These are phyloP conservation scores for Eilema sororculum DNA, from an alignment of 2,888 invertebrate species.

Conservation along the genomic window DNA sequence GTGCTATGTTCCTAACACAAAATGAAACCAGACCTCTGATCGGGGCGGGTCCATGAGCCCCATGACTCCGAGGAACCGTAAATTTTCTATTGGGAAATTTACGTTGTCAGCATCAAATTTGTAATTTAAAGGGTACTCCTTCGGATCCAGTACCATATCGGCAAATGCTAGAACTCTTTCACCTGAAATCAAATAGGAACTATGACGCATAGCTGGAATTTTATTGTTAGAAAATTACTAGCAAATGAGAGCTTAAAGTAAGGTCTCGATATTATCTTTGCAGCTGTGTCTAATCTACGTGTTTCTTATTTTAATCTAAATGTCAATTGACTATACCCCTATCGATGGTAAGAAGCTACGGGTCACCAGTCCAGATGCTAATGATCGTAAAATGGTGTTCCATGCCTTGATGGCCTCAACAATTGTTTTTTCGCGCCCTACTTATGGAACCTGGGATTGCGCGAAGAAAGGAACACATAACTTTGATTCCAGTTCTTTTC, in stretches of 20 bases:
- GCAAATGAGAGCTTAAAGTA: too few species aligned
- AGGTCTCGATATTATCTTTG: too few species aligned
- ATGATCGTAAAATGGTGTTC: too few species aligned
- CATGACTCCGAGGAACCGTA: constrained; percentile 97
- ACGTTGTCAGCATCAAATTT: constrained; percentile 95
- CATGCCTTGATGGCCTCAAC: too few species aligned
- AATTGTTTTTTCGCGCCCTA: too few species aligned
- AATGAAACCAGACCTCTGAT: constrained; percentile 63
- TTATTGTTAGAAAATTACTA: background rate
- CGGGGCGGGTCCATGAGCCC: constrained; percentile 98
- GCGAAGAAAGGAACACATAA: background rate
- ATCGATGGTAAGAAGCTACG: too few species aligned
- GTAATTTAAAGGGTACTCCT: constrained; percentile 94
- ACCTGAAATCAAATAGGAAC: constrained; percentile 77
- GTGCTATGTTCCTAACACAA: background rate
- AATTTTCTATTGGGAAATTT: constrained; percentile 95
- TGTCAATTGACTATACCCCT: too few species aligned
- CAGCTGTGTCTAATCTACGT: too few species aligned
- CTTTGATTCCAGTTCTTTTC: too few species aligned
- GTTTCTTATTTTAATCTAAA: too few species aligned
- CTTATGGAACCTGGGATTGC: too few species aligned
- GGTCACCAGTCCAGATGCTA: too few species aligned
- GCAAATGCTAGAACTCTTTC: constrained; percentile 97
- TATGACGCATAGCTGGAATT: background rate
- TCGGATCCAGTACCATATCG: constrained; percentile 94